A percentile compares a stretch with the other conserved stretches of the same genome.
These are phyloP conservation scores for Chydorus sphaericus DNA, from an alignment of 2,888 invertebrate genomes.

Conservation along the genomic window DNA sequence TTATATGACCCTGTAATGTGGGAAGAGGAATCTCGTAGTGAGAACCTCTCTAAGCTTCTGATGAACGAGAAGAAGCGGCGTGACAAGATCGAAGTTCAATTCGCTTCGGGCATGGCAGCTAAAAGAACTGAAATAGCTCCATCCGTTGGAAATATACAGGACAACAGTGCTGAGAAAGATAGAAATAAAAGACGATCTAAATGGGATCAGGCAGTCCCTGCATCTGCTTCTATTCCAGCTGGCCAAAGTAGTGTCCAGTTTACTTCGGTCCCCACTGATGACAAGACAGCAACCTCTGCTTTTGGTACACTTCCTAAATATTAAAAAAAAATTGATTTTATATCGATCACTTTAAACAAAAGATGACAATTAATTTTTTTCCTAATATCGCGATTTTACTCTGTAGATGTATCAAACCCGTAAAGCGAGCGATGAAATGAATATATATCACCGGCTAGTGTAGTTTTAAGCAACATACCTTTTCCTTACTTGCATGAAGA, in stretches of 20 bases:
- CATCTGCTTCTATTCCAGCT: too few species aligned
- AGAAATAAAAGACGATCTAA: conserved; percentile 54
- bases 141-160: too few species aligned
- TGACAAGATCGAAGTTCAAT: conserved; percentile 47
- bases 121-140: too few species aligned
- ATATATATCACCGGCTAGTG: too few species aligned
- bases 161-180: conserved; percentile 15
- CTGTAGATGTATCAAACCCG: too few species aligned
- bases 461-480: too few species aligned
- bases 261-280: conserved; percentile 55
- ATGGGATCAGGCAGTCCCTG: conserved; percentile 75
- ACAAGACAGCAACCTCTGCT: conserved; percentile 81
- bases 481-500: too few species aligned
- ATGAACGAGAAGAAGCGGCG: conserved; percentile 81
- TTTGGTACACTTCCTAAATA: conserved; percentile 79
- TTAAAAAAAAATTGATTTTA: too few species aligned
- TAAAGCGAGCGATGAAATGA: too few species aligned
- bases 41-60: conserved; percentile 77
- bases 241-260: conserved; percentile 45
- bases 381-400: too few species aligned
- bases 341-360: too few species aligned
- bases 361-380: too few species aligned
- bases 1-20: conserved; percentile 85
- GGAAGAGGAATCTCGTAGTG: conserved; percentile 84
- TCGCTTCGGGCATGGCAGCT: conserved; percentile 47